Conservation (phyloP, 2,797 vertebrate genomes). For the Podarcis lilfordi region DNA sequence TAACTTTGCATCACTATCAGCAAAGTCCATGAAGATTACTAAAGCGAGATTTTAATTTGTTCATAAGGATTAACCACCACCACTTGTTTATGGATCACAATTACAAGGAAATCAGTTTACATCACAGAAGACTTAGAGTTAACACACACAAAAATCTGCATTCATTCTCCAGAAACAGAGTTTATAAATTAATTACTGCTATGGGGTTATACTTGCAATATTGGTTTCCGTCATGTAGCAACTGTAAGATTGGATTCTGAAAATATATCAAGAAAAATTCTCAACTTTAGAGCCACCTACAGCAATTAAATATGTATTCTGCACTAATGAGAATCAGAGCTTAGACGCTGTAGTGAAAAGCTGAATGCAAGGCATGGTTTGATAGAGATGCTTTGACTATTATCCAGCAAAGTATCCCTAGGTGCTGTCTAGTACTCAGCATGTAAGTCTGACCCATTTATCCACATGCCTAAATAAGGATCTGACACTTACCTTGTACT, state of each 20-base stretch:
- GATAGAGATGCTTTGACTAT: conserved; percentile 24
- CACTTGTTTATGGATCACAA: conserved; percentile 30
- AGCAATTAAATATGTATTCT: not conserved
- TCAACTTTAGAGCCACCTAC: not conserved
- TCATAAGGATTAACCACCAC: conserved; percentile 23
- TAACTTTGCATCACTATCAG: conserved; percentile 33
- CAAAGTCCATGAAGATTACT: not conserved
- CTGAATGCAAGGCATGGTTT: not conserved
- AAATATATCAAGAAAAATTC: not conserved
- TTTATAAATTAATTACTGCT: not conserved
- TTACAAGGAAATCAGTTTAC: conserved; percentile 36
- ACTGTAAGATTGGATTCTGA: not conserved
- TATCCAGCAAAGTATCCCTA: conserved; percentile 10
- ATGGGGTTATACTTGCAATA: not conserved
- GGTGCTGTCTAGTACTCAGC: not conserved
- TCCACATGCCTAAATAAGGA: not conserved
- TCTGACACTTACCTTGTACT: not conserved
- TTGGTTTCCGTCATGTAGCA: not conserved
- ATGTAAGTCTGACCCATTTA: not conserved
- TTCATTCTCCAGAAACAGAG: conserved; percentile 1
- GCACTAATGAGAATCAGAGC: not conserved
- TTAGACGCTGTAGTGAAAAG: not conserved
- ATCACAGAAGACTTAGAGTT: not conserved
- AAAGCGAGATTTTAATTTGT: not conserved
- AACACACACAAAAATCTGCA: not conserved